Percentiles rank a stretch among this genome's conserved stretches.
phyloP scores from a whole-genome alignment of 2,113 vertebrate species.

The Callipepla squamata region DNA sequence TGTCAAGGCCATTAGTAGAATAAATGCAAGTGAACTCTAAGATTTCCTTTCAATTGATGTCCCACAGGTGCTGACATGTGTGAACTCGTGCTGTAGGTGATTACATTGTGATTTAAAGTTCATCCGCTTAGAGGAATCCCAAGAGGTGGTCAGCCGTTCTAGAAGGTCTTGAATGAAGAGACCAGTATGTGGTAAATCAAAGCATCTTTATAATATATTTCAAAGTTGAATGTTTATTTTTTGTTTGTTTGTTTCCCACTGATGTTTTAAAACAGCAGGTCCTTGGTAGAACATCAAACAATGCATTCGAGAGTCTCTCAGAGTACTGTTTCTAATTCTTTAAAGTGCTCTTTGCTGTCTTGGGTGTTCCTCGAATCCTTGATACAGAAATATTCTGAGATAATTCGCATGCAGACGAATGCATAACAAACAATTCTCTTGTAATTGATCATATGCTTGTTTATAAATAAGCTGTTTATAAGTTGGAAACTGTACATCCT shows the following conservation, averaged over 20 bases:
- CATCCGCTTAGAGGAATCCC: neutral
- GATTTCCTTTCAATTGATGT: neutral
- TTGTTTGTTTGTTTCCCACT: neutral
- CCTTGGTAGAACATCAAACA: neutral
- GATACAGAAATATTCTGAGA: neutral
- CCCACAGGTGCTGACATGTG: neutral
- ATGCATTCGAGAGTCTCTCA: neutral
- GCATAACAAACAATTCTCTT: neutral
- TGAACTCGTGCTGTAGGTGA: neutral
- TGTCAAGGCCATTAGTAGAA: neutral
- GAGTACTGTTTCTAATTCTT: neutral
- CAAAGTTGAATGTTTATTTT: neutral
- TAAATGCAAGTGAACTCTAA: neutral
- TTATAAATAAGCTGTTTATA: neutral
- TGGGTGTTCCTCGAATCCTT: neutral
- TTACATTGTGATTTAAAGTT: neutral
- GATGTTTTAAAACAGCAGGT: neutral
- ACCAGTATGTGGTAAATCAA: neutral
- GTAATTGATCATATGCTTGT: neutral
- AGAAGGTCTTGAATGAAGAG: neutral
- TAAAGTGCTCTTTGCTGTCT: neutral
- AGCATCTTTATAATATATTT: neutral
- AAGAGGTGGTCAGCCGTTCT: neutral
- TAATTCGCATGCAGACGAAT: neutral
- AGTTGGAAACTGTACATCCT: neutral